phyloP scores from a whole-genome alignment of 23 tunicate genomes.

The Halocynthia aurantium region DNA sequence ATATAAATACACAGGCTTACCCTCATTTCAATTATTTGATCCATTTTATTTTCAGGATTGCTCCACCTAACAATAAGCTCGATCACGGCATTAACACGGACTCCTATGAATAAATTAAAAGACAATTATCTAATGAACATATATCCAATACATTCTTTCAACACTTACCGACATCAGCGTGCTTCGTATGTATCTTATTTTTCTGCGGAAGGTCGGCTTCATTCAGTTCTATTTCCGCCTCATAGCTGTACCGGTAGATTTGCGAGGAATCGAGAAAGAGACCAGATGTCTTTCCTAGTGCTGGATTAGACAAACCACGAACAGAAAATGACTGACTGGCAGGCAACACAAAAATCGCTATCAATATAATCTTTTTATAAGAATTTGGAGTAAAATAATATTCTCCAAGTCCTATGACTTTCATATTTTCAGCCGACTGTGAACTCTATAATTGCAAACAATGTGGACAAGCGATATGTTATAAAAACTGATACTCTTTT shows the following conservation, averaged over 20 bases:
- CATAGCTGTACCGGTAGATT: constrained; percentile 80
- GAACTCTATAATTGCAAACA: too few species aligned
- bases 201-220: constrained; percentile 76
- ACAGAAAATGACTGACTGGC: constrained; percentile 1
- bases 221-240: constrained; percentile 77
- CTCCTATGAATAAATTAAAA: constrained; percentile 26
- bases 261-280: constrained; percentile 37
- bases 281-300: not conserved
- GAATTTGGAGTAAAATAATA: too few species aligned
- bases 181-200: constrained; percentile 64
- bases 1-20: constrained; percentile 13
- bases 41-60: constrained; percentile 56
- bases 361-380: too few species aligned
- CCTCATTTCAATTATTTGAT: constrained; percentile 88
- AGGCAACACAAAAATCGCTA: too few species aligned
- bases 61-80: constrained; percentile 71
- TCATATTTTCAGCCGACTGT: too few species aligned
- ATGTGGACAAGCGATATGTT: too few species aligned
- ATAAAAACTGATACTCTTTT: too few species aligned
- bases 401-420: too few species aligned
- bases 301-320: constrained; percentile 23
- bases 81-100: constrained; percentile 71
- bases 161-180: constrained; percentile 91
- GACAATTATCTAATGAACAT: not conserved
- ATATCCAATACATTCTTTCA: not conserved